Base-by-base conservation (phyloP, 2,797 vertebrate genomes). In the Sebastes baramenuke region DNA sequence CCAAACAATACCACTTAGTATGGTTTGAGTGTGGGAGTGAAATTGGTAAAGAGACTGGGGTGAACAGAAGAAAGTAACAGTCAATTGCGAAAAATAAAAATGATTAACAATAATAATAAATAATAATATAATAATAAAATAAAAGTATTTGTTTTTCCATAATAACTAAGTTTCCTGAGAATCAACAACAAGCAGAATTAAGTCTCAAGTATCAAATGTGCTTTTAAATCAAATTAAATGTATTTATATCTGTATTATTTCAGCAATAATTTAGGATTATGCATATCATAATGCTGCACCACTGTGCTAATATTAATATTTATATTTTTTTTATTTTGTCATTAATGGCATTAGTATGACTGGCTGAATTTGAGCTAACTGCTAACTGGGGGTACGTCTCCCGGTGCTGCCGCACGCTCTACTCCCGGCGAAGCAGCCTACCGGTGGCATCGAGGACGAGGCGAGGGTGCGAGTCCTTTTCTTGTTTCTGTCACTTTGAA, bases 381-480 rank as follows among this genome's bases (percentile, higher is more conserved):
- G 38, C 38, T 42, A 42, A 42, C 38, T 42, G 38, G 14, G 38
- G 38, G 5, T 42, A 42, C 0, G 0, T 42, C 5, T 42, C 38
- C 38, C 0, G 6, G 38, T 16, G 38, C 38, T 0, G 38, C 13
- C 38, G 13, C 13, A 38, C 12, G 5, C 36, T 0, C 36, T 38
- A 38, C 36, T 38, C 12, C 36, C 0, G 36, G 38, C 13, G 0
- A 0, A 42, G 38, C 38, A 42, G 38, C 38, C 38, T 42, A 13
- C 38, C 5, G 5, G 38, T 14, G 13, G 13, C 13, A 6, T 5
- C 14, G 0, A 42, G 2, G 14, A 42, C 38, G 5, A 1, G 2
- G 38, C 0, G 14, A 42, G 14, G 38, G 38, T 42, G 38, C 2
- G 2, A 16, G 38, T 42, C 2, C 0, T 42, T 42, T 42, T 42